Base-by-base conservation (phyloP, 2,888 invertebrate species). In the Reticulitermes lucifugus region DNA sequence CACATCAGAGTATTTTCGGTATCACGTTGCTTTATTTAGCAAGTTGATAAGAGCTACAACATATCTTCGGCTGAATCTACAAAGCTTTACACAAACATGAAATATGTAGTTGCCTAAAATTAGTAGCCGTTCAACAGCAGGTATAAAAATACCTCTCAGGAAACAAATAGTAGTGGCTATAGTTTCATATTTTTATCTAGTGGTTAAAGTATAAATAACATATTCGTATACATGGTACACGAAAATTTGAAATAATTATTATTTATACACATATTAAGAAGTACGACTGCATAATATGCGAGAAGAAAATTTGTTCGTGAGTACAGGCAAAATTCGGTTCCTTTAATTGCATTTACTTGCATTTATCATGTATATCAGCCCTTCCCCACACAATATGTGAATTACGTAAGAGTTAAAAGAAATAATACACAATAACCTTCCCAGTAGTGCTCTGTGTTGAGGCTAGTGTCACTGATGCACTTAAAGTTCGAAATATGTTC, bases 171-270 rank as follows among this genome's bases (percentile, higher is more conserved):
- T 25, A 35, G 22, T 75, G 7, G 41, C 41, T 10, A 9, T 43
- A 35, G 3, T 46, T 35, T 3, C 3, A 22, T 75, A 21, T 73
- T 29, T 7, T 41, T 73, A 70, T 7, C 41, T 21, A 73, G 18
- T 41, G 10, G 3, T 21, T 79, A 79, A 0, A 79, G 12, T 21
- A 80, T 80, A 55, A 59, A 80, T 55, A 60, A 80, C 35, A 59
- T 9, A 79, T 46, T 21, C 80, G 80, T 29, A 59, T 80, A 60
- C 80, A 60, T 51, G 46, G 77, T 77, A 77, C 77, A 77, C 77
- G 51, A 77, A 77, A 73, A 73, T 73, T 25, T 25, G 12, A n/a
- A 73, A 4, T 35, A 73, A 73, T 73, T 14, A 71, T 65, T 25
- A 65, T 65, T 25, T 35, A 35, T 35, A 60, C 6, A 60, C n/a